These are phyloP conservation scores for Pyrgilauda ruficollis DNA, from an alignment of 2,113 vertebrate species.

Conservation along the genomic window DNA sequence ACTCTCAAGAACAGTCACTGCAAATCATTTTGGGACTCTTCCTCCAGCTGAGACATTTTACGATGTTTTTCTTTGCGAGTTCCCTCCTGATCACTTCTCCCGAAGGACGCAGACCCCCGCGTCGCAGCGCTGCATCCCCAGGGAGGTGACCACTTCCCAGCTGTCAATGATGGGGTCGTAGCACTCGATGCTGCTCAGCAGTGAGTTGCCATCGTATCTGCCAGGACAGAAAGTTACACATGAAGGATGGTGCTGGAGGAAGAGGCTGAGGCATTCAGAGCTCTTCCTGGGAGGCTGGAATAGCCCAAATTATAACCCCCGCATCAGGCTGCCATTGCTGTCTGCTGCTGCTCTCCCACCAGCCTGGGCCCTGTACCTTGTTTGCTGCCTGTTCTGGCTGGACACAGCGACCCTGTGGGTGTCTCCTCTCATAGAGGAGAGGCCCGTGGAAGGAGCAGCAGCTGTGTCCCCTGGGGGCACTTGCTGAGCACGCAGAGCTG, in stretches of 20 bases:
- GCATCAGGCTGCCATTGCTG: neutral
- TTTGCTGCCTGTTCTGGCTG: accelerated
- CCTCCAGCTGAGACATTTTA: neutral
- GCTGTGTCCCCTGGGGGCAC: neutral
- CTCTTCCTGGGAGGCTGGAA: neutral
- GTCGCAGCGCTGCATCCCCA: conserved; percentile 97
- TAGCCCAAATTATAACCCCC: neutral
- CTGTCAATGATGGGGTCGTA: conserved; percentile 97
- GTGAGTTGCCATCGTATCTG: conserved; percentile 96
- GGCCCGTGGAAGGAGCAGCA: neutral
- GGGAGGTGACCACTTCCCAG: conserved; percentile 97
- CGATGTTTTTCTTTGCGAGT: neutral
- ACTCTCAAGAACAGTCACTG: conserved; percentile 60
- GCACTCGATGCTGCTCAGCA: conserved; percentile 97
- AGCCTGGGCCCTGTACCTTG: neutral
- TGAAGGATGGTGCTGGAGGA: neutral
- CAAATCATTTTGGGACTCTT: conserved; percentile 51
- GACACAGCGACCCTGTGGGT: accelerated
- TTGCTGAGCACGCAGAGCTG: accelerated
- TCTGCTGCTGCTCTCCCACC: neutral
- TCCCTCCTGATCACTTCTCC: conserved; percentile 84
- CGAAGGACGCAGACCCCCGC: conserved; percentile 96
- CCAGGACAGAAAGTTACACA: neutral
- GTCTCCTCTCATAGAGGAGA: neutral
- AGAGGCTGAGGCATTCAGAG: neutral